Conservation (phyloP, 1,140 invertebrate species). For the Galleria mellonella region DNA sequence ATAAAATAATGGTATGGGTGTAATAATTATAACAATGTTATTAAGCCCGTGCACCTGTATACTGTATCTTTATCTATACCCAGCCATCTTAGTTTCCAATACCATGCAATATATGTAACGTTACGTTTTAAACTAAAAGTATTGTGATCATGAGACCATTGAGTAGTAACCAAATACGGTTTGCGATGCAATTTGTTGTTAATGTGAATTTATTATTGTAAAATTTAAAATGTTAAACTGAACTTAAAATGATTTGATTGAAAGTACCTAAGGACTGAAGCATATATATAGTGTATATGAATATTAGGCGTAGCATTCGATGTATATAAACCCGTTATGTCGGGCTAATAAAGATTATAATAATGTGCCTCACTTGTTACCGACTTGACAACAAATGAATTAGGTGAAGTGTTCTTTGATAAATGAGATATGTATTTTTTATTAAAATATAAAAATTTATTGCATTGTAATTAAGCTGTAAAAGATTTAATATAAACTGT, state of each 20-base stretch:
- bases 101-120: no score
- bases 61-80: no score
- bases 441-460: conserved; percentile 57
- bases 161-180: conserved; percentile 47
- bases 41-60: no score
- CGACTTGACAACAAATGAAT: conserved; percentile 57
- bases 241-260: conserved; percentile 15
- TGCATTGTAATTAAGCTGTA: conserved; percentile 64
- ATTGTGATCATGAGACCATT: conserved; percentile 68
- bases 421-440: conserved; percentile 68
- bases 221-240: conserved; percentile 4
- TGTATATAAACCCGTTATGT: background rate
- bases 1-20: no score
- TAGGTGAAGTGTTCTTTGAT: conserved; percentile 65
- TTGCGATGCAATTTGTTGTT: conserved; percentile 52
- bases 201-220: background rate
- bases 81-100: no score
- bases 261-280: conserved; percentile 38
- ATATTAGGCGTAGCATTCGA: conserved; percentile 25
- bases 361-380: conserved; percentile 68
- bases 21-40: no score
- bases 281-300: no score
- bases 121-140: conserved; percentile 11
- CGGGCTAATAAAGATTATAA: conserved; percentile 38
- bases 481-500: conserved; percentile 73